Base-by-base conservation (phyloP, 1,140 invertebrate genomes). In the Euborellia annulipes region DNA sequence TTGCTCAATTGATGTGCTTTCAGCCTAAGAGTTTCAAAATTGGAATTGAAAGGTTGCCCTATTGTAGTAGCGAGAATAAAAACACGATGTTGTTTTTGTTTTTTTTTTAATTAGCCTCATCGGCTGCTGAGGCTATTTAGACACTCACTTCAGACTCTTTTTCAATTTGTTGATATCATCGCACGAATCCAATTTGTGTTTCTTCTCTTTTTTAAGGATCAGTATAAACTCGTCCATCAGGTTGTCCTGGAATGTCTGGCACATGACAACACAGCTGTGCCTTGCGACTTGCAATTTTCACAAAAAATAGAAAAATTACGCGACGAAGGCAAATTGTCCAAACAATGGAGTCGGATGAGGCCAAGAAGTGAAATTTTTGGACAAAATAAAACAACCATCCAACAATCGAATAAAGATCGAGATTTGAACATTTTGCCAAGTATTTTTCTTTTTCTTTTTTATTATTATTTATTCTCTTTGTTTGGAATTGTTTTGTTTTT, bases 201-300 rank as follows among this genome's bases (percentile, higher is more conserved):
- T 46, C 19, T 22, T 45, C 19, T 44, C 9, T 11, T 19, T n/a
- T 47, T 48, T 44, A 20, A 52, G 8, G 54, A 62, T 13, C 61
- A 62, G 41, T 61, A 61, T 37, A 41, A 62, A 11, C 41, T 63
- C 1, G 54, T 55, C 1, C 61, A 63, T 42, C 47, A 61, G 34
- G 48, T 53, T 0, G 41, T 63, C 0, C 36, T 62, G 0, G 61
- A 63, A 49, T 57, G 53, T 49, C 49, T 62, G 2, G 36, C 56
- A 8, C 38, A 51, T 1, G 19, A 56, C 9, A 41, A 53, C 3
- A 57, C 55, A 1, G 46, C 53, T 4, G 39, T 61, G 2, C 23
- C 45, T 0, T 62, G 60, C 27, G 50, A 60, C 27, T 44, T 55
- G 2, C 17, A 2, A 7, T 47, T 62, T 8, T 43, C 50, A 0